A percentile compares a stretch with the other conserved stretches of the same genome.
phyloP scores from a whole-genome alignment of 2,797 vertebrate species.

The Pelobates cultripes region DNA sequence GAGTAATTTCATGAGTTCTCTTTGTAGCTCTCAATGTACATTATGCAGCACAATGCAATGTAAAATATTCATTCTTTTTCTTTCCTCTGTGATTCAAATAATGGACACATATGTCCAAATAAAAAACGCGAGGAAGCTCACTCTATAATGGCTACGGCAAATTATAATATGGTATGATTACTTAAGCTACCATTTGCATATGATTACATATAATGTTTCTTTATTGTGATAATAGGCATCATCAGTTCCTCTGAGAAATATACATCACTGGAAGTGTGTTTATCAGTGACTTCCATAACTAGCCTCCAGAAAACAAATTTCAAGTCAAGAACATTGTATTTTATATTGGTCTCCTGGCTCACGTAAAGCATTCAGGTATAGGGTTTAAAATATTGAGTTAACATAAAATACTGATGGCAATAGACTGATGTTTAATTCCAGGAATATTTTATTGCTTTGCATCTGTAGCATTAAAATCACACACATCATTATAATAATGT shows the following conservation, averaged over 20 bases:
- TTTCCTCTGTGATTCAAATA: conserved; percentile 30
- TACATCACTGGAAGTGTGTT: conserved; percentile 43
- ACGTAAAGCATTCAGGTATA: conserved; percentile 40
- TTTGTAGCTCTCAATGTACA: not conserved
- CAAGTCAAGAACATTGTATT: conserved; percentile 41
- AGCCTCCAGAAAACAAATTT: conserved; percentile 54
- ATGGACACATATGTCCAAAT: conserved; percentile 42
- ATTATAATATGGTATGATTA: conserved; percentile 57
- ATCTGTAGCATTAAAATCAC: conserved; percentile 43
- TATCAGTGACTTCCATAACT: conserved; percentile 55
- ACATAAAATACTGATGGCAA: conserved; percentile 18
- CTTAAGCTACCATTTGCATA: conserved; percentile 57
- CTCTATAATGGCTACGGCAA: conserved; percentile 29
- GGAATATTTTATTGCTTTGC: conserved; percentile 40
- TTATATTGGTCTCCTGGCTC: conserved; percentile 40
- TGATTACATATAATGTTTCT: conserved; percentile 63
- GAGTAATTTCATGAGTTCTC: not conserved
- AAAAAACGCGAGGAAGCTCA: conserved; percentile 17
- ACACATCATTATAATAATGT: conserved; percentile 47
- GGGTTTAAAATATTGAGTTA: conserved; percentile 19
- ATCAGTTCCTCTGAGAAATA: conserved; percentile 53
- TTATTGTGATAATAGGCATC: conserved; percentile 59
- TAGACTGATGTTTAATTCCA: conserved; percentile 12
- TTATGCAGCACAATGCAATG: not conserved
- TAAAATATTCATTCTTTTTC: not conserved